These are phyloP conservation scores for Bombycilla garrulus DNA, from an alignment of 2,113 vertebrate species.

Conservation along the genomic window DNA sequence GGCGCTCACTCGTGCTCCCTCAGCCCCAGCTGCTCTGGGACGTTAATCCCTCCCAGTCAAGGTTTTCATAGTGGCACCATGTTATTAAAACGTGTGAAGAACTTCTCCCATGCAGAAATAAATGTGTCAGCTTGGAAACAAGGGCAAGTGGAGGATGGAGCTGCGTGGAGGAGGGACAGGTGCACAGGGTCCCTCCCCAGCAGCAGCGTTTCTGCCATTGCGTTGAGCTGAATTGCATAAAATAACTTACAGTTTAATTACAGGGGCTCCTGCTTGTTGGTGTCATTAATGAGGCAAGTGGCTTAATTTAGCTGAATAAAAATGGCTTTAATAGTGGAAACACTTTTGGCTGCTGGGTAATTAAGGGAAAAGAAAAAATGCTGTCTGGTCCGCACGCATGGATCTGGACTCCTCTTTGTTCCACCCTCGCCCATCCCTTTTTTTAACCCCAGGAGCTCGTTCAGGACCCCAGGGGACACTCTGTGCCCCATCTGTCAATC, in stretches of 20 bases:
- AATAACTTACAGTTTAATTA: constrained; percentile 77
- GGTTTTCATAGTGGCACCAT: constrained; percentile 5
- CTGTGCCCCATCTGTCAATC: neutral
- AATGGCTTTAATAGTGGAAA: constrained; percentile 69
- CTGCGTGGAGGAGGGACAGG: neutral
- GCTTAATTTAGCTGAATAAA: constrained; percentile 78
- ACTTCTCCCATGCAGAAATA: constrained; percentile 26
- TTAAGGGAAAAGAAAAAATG: constrained; percentile 61
- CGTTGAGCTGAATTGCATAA: constrained; percentile 30
- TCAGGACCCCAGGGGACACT: neutral
- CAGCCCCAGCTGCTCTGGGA: neutral
- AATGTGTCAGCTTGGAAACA: constrained; percentile 35
- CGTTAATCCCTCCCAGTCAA: neutral
- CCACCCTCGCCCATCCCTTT: neutral
- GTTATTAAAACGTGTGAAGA: constrained; percentile 56
- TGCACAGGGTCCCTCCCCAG: neutral
- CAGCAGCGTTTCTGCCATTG: neutral
- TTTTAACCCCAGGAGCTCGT: neutral
- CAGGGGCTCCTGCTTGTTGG: constrained; percentile 74
- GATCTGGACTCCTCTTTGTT: neutral
- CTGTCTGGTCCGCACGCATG: neutral
- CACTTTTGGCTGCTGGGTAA: constrained; percentile 60
- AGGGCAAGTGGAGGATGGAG: neutral
- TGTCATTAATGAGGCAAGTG: constrained; percentile 76
- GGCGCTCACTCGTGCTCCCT: rapidly evolving